Conservation (phyloP, 2,888 invertebrate species). For the Polydrusus cervinus region DNA sequence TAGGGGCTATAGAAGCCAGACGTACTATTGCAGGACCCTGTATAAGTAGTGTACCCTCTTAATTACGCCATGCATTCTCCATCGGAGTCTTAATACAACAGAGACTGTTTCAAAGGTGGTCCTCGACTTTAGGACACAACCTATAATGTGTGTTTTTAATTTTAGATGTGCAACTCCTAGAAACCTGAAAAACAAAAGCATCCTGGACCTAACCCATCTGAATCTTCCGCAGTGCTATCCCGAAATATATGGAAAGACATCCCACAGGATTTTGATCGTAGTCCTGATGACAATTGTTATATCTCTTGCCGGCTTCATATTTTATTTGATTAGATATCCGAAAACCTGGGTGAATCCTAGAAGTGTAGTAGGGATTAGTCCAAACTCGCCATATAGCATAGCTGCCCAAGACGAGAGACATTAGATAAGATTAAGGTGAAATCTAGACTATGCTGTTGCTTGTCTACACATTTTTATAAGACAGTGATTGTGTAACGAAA, state of each 20-base stretch:
- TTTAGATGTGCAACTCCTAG: slow-evolving; percentile 66
- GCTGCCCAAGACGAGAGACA: slow-evolving; percentile 51
- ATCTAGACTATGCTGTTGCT: too few species aligned
- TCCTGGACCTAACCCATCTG: slow-evolving; percentile 61
- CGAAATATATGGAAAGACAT: slow-evolving; percentile 62
- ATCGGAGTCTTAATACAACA: too few species aligned
- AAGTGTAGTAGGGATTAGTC: slow-evolving; percentile 59
- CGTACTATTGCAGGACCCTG: too few species aligned
- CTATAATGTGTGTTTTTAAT: slow-evolving; percentile 45
- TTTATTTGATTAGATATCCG: slow-evolving; percentile 65
- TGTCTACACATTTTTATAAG: too few species aligned
- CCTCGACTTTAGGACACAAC: too few species aligned
- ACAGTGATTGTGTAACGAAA: not conserved
- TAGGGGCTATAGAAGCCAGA: too few species aligned
- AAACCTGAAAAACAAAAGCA: slow-evolving; percentile 58
- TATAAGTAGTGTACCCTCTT: too few species aligned
- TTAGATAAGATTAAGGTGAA: not conserved
- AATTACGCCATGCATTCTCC: too few species aligned
- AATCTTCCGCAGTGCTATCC: slow-evolving; percentile 65
- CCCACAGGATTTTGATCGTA: slow-evolving; percentile 65
- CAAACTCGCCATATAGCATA: slow-evolving; percentile 65
- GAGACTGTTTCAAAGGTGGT: too few species aligned
- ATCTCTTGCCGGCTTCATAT: slow-evolving; percentile 62
- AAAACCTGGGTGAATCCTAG: slow-evolving; percentile 54
- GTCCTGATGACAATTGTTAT: slow-evolving; percentile 62